Conservation (phyloP, 2,113 vertebrate species). For the Macroglossus sobrinus region DNA sequence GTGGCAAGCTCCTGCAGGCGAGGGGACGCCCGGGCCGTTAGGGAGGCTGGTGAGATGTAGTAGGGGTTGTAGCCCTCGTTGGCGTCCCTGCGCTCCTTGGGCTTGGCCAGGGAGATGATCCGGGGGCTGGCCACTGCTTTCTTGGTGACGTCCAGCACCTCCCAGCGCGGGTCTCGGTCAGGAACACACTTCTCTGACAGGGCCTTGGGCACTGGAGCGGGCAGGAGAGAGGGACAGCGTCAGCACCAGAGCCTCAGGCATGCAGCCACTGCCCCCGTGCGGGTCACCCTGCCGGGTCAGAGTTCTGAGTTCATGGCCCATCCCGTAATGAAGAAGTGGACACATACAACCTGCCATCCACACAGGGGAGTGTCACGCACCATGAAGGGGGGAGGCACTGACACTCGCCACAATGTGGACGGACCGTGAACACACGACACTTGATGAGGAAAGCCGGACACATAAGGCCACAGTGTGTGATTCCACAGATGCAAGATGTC, state of each 20-base stretch:
- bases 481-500: fast-evolving
- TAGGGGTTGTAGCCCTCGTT: constrained; percentile 65
- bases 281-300: background rate
- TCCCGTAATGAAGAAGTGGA: background rate
- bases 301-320: background rate
- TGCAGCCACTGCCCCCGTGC: fast-evolving
- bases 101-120: constrained; percentile 67
- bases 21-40: constrained; percentile 55
- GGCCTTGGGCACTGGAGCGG: constrained; percentile 57
- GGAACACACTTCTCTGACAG: constrained; percentile 58
- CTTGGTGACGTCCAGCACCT: constrained; percentile 50
- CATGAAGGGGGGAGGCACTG: fast-evolving
- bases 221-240: background rate
- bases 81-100: constrained; percentile 56
- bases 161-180: constrained; percentile 64
- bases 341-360: fast-evolving
- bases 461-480: background rate
- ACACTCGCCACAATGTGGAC: fast-evolving
- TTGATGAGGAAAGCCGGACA: background rate
- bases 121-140: constrained; percentile 62
- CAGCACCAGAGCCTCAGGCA: fast-evolving
- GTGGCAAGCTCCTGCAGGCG: constrained; percentile 68
- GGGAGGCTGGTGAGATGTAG: constrained; percentile 57
- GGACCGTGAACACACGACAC: fast-evolving
- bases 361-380: fast-evolving